Conservation (phyloP, 2,113 vertebrate species). For the Lipotes vexillifer region DNA sequence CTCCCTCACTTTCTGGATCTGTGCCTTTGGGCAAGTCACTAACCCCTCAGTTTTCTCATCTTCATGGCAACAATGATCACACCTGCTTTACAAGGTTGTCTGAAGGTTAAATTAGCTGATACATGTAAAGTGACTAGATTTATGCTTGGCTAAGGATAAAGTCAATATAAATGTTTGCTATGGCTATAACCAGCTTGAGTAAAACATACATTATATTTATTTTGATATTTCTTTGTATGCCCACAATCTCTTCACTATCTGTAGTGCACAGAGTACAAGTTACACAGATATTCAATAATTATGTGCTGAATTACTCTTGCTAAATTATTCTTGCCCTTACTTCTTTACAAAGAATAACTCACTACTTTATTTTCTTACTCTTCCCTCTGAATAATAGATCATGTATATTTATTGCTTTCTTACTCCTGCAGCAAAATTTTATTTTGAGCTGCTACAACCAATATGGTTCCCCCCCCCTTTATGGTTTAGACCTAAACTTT, state of each 20-base stretch:
- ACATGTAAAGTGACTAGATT: neutral
- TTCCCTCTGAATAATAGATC: neutral
- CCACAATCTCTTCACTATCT: neutral
- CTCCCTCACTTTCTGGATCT: neutral
- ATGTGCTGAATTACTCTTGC: neutral
- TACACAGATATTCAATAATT: neutral
- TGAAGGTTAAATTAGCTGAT: neutral
- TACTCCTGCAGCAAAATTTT: neutral
- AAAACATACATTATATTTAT: neutral
- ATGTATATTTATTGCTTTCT: neutral
- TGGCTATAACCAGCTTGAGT: neutral
- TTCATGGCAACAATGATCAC: neutral
- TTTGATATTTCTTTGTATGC: neutral
- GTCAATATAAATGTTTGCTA: neutral
- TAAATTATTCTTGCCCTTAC: neutral
- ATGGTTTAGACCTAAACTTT: neutral
- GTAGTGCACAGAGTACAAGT: too few relatives aligned
- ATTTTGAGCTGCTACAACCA: neutral
- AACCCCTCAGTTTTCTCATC: neutral
- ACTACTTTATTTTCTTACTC: neutral
- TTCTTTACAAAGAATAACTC: neutral
- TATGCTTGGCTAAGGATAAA: neutral
- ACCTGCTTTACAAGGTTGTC: neutral
- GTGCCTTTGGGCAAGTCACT: neutral
- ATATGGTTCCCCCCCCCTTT: accelerated